phyloP scores from a whole-genome alignment of 1,140 invertebrate species.

The Trichogramma pretiosum region DNA sequence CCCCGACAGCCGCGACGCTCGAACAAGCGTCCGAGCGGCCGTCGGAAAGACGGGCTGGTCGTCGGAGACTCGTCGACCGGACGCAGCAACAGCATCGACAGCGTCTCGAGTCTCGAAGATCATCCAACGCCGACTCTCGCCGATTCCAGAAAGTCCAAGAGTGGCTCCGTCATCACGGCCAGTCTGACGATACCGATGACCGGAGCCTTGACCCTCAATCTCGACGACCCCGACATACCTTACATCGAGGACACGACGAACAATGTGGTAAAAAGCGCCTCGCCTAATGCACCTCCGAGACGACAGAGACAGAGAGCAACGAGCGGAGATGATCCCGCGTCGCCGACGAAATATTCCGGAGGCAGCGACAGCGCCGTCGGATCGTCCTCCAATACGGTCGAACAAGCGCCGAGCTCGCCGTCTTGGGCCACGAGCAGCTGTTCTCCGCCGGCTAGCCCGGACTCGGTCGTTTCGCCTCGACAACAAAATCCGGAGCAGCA shows the following conservation, averaged over 20 bases:
- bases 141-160: slow-evolving; percentile 42
- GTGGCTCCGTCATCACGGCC: slow-evolving; percentile 62
- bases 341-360: too few relatives aligned
- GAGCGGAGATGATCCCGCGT: slow-evolving; percentile 40
- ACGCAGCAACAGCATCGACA: slow-evolving; percentile 48
- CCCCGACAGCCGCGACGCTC: slow-evolving; percentile 34
- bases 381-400: slow-evolving; percentile 48
- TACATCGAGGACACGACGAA: slow-evolving; percentile 55
- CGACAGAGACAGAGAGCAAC: slow-evolving; percentile 39
- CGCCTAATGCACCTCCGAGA: slow-evolving; percentile 33
- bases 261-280: slow-evolving; percentile 22
- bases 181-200: slow-evolving; percentile 68
- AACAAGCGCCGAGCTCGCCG: slow-evolving; percentile 48
- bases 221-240: slow-evolving; percentile 62
- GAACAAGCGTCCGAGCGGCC: slow-evolving; percentile 33
- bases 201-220: slow-evolving; percentile 43
- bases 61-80: not conserved
- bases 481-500: slow-evolving; percentile 2
- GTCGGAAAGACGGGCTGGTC: slow-evolving; percentile 43
- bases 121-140: slow-evolving; percentile 27
- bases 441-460: slow-evolving; percentile 52
- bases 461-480: slow-evolving; percentile 44
- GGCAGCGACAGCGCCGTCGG: slow-evolving; percentile 51
- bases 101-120: slow-evolving; percentile 43
- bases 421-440: slow-evolving; percentile 54